Evolutionary conservation across 2,888 invertebrate genomes (phyloP).

Genomic region (Drosophila phalerata): DNA sequence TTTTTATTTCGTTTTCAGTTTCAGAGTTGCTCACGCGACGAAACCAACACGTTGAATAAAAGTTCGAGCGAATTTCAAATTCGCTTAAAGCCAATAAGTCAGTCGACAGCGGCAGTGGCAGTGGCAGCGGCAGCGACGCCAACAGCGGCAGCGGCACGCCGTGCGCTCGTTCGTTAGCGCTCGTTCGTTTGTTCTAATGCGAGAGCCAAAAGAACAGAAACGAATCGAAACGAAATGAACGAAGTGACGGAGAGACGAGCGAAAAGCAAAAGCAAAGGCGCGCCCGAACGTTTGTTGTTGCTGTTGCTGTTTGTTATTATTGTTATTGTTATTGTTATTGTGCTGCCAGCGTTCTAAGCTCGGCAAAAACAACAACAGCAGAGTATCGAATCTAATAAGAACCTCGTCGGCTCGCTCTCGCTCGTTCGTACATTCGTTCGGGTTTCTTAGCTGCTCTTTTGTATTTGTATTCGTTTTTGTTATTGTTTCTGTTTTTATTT

Average conservation of each 20-base stretch:
- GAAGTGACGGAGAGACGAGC: constrained; percentile 28
- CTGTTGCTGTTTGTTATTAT: constrained; percentile 20
- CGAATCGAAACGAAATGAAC: constrained; percentile 51
- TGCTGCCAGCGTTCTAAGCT: constrained; percentile 56
- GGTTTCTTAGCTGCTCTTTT: constrained; percentile 16
- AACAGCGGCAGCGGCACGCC: constrained; percentile 24
- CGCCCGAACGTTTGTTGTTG: constrained; percentile 48
- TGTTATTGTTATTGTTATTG: constrained; percentile 34
- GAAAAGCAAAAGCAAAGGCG: constrained; percentile 59
- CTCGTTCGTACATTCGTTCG: constrained; percentile 27
- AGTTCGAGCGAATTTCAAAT: constrained; percentile 77
- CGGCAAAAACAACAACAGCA: constrained; percentile 33
- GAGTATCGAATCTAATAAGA: constrained; percentile 65
- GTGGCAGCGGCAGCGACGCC: constrained; percentile 23
- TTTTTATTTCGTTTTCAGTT: constrained; percentile 59
- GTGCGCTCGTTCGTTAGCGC: constrained; percentile 18
- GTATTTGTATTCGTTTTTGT: background rate
- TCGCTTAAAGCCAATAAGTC: constrained; percentile 80
- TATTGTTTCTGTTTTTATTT: constrained; percentile 3
- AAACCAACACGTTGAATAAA: constrained; percentile 80
- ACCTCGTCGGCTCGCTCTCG: constrained; percentile 46
- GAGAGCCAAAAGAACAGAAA: constrained; percentile 54
- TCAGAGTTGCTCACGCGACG: constrained; percentile 79
- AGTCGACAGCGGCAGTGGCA: constrained; percentile 45
- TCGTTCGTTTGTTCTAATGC: constrained; percentile 47